These are phyloP conservation scores for Archilochus colubris DNA, from an alignment of 2,113 vertebrate genomes.

Conservation along the genomic window DNA sequence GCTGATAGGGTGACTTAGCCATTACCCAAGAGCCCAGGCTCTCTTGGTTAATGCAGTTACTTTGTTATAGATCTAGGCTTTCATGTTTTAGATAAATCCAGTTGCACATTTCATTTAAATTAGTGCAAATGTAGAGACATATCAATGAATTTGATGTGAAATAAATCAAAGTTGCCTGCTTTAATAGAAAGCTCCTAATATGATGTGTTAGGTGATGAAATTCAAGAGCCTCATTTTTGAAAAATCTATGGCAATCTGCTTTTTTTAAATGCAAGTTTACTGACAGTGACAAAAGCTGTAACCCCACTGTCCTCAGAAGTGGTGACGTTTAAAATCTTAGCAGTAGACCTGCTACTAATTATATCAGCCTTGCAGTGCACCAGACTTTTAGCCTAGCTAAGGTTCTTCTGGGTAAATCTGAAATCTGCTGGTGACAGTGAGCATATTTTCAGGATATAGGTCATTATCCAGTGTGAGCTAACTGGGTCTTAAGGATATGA, in stretches of 20 bases:
- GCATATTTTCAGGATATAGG: neutral
- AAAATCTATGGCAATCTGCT: neutral
- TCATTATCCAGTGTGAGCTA: neutral
- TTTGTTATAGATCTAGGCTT: neutral
- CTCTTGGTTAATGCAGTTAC: neutral
- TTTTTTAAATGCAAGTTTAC: neutral
- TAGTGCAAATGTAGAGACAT: neutral
- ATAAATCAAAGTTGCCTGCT: neutral
- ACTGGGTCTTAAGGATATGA: neutral
- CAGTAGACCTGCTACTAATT: neutral
- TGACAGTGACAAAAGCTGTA: neutral
- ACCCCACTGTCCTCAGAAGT: neutral
- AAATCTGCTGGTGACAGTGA: neutral
- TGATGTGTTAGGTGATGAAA: neutral
- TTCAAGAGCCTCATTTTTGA: neutral
- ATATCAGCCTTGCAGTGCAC: neutral
- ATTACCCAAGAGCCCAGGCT: neutral
- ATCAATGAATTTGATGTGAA: neutral
- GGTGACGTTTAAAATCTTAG: neutral
- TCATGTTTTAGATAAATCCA: neutral
- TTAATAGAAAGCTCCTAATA: neutral
- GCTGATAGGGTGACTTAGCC: neutral
- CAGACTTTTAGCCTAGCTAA: neutral
- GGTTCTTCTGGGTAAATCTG: neutral
- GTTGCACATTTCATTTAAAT: neutral